Percentiles rank a stretch among this genome's conserved stretches.
These are phyloP conservation scores for Orestias chungarensis DNA, from an alignment of 2,797 vertebrate species.

Conservation along the genomic window DNA sequence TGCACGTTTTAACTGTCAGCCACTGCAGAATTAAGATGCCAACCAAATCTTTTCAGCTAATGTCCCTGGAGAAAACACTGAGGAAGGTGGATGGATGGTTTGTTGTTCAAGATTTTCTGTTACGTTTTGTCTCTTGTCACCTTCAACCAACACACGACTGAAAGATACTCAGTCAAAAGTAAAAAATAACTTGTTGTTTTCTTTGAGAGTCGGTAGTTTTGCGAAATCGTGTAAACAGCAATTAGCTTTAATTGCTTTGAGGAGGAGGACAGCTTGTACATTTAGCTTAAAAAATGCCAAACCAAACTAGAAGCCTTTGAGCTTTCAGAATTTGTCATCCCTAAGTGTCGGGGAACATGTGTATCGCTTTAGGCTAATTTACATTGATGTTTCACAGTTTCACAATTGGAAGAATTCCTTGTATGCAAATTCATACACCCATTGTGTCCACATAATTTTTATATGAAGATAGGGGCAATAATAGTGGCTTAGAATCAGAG, in stretches of 20 bases:
- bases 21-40: too few species aligned
- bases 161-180: slow-evolving; percentile 26
- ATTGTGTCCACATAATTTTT: background rate
- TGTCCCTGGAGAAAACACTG: too few species aligned
- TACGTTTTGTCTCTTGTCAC: slow-evolving; percentile 6
- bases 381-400: slow-evolving; percentile 16
- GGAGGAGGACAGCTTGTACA: slow-evolving; percentile 17
- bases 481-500: background rate
- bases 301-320: slow-evolving; percentile 4
- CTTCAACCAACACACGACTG: background rate
- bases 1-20: too few species aligned
- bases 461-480: background rate
- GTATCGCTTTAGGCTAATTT: slow-evolving; percentile 25
- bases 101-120: background rate
- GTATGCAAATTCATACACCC: background rate
- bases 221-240: slow-evolving; percentile 31
- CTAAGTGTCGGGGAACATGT: background rate
- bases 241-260: slow-evolving; percentile 32
- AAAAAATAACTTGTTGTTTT: slow-evolving; percentile 24
- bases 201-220: slow-evolving; percentile 11
- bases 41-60: too few species aligned
- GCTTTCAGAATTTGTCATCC: slow-evolving; percentile 2
- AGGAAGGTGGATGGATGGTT: background rate
- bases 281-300: slow-evolving; percentile 27
- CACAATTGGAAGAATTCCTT: background rate